Percentiles rank a stretch among this genome's conserved stretches.
Conservation (phyloP, 2,888 invertebrate genomes). For the Aethes cnicana region DNA sequence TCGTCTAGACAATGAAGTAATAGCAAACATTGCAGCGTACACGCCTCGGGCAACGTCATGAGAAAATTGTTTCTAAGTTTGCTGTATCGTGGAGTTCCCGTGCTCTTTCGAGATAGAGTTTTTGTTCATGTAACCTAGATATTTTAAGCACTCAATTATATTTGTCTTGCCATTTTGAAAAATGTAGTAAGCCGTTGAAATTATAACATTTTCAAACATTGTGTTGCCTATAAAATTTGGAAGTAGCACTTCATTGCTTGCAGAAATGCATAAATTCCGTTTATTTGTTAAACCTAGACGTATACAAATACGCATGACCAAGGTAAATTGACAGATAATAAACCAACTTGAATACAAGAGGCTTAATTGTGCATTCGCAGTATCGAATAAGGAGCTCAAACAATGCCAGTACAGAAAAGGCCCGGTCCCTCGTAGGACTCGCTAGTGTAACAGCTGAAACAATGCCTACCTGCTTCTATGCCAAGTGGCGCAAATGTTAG, state of each 20-base stretch:
- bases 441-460: conserved; percentile 21
- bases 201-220: too few relatives aligned
- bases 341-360: conserved; percentile 13
- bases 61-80: conserved; percentile 31
- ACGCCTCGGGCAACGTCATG: conserved; percentile 14
- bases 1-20: conserved; percentile 63
- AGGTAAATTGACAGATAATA: conserved; percentile 17
- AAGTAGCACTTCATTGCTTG: too few relatives aligned
- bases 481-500: conserved; percentile 30
- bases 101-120: neutral
- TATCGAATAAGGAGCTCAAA: conserved; percentile 16
- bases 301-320: conserved; percentile 11
- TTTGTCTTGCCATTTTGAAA: neutral
- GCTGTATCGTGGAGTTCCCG: conserved; percentile 1
- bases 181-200: neutral
- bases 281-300: conserved; percentile 9
- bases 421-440: conserved; percentile 14
- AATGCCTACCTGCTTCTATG: conserved; percentile 15
- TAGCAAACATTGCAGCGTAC: conserved; percentile 35
- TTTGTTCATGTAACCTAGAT: neutral
- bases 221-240: too few relatives aligned
- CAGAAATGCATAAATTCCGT: conserved; percentile 3
- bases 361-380: conserved; percentile 13
- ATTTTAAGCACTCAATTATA: neutral
- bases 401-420: conserved; percentile 26